Base-by-base conservation (phyloP, 2,113 vertebrate genomes). In the Lasiurus borealis region DNA sequence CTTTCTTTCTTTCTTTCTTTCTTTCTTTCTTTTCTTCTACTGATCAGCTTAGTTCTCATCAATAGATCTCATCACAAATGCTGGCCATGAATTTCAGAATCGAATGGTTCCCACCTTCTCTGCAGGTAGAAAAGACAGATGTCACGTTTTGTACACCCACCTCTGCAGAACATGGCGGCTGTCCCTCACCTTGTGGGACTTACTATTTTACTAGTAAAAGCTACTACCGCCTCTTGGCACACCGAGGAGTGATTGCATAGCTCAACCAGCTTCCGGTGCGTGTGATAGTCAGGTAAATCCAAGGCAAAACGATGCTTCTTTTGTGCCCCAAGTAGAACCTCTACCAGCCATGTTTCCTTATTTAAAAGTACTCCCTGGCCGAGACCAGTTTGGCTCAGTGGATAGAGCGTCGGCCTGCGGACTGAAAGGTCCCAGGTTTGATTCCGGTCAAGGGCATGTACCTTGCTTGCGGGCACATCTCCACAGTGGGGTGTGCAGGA, bases 71-170 rank as follows among this genome's bases (percentile, higher is more conserved):
- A 68, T 94, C 9, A 64, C 36, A 95, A 91, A n/a, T 87, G 59
- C 94, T 96, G 96, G 95, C 76, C 6, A 0, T 19, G 29, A 86
- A 62, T 95, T 97, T 94, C 75, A 62, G 83, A 89, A 85, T 11
- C 36, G 44, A 95, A 72, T 2, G 3, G 46, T 77, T 93, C 34
- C 84, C 88, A 81, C 40, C 23, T 83, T n/a, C 73, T 95, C 71
- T 40, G 73, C 82, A 89, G 75, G 57, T 94, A 94, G 71, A 34
- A 82, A 83, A 94, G 91, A 76, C 14, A 15, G 27, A 90, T 71
- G 78, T 92, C 73, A 3, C 46, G 16, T 48, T 78, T 77, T 19
- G 9, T 46, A 92, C 83, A 62, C 84, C 83, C 1, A 2, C 82
- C 90, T 96, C 77, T 85, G 85, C 36, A 68, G 50, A 95, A 14